phyloP scores from a whole-genome alignment of 2,797 vertebrate genomes.

The Craterocephalus amniculus region DNA sequence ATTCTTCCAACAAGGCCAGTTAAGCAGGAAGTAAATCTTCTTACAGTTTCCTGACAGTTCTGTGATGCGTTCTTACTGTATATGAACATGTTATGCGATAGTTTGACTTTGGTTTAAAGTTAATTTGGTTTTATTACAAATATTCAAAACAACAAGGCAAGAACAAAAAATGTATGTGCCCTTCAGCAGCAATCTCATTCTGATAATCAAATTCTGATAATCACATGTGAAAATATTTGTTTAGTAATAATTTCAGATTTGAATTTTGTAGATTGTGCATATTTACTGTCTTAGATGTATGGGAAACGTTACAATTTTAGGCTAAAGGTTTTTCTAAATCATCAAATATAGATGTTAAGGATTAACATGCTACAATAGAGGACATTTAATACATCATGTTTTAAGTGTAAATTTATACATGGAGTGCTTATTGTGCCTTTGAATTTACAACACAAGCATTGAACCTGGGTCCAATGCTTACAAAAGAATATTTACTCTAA shows the following conservation, averaged over 20 bases:
- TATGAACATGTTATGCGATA: background rate
- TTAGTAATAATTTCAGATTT: too few species aligned
- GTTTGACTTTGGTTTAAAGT: background rate
- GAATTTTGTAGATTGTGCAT: too few species aligned
- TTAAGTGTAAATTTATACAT: conserved; percentile 6
- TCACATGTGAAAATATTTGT: too few species aligned
- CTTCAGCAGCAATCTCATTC: background rate
- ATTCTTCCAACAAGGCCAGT: conserved; percentile 8
- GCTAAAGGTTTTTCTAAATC: too few species aligned
- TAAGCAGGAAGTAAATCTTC: background rate
- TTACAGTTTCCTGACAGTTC: background rate
- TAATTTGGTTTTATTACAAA: background rate
- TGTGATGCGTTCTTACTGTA: background rate
- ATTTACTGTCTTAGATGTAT: too few species aligned
- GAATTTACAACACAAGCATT: background rate
- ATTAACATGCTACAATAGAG: background rate
- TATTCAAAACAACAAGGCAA: background rate
- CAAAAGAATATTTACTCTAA: background rate
- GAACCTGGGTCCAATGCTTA: background rate
- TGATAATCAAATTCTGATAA: too few species aligned
- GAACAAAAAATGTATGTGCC: background rate
- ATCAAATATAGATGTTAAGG: too few species aligned
- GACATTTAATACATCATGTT: background rate
- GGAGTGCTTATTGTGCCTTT: background rate
- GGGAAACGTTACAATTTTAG: too few species aligned